A percentile compares a stretch with the other conserved stretches of the same genome.
These are phyloP conservation scores for Dryococelus australis DNA, from an alignment of 2,888 invertebrate genomes.

Conservation along the genomic window DNA sequence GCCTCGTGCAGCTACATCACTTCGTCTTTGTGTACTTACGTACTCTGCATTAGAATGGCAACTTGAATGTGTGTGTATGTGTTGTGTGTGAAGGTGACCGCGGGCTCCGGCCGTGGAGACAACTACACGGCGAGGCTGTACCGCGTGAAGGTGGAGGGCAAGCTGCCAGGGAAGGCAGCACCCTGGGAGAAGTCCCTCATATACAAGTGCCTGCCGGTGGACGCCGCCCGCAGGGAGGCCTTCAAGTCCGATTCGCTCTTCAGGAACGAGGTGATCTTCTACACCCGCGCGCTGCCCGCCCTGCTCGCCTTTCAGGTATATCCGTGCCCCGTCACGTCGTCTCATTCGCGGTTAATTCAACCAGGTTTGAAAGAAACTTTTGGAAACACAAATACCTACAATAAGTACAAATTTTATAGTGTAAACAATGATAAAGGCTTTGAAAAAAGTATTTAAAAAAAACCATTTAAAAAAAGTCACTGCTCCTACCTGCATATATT, in stretches of 20 bases:
- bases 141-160: conserved; percentile 68
- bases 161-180: conserved; percentile 58
- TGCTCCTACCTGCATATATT: too few species aligned
- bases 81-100: conserved; percentile 66
- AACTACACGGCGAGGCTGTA: conserved; percentile 79
- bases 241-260: conserved; percentile 76
- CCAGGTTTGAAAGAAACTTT: too few species aligned
- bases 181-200: conserved; percentile 73
- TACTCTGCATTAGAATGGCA: not conserved
- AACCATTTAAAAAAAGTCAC: too few species aligned
- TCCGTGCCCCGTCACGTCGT: not conserved
- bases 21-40: too few species aligned
- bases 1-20: too few species aligned
- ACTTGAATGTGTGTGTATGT: too few species aligned
- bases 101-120: conserved; percentile 76
- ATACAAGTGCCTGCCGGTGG: conserved; percentile 75
- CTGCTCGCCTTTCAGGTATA: conserved; percentile 64
- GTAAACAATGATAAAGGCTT: too few species aligned
- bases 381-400: too few species aligned
- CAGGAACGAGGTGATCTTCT: conserved; percentile 75
- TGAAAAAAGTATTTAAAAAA: too few species aligned
- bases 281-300: conserved; percentile 74
- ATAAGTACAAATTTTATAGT: too few species aligned
- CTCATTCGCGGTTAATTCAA: too few species aligned
- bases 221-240: conserved; percentile 68